Evolutionary conservation across 2,888 invertebrate species (phyloP).

Genomic region (Lathronympha strigana): DNA sequence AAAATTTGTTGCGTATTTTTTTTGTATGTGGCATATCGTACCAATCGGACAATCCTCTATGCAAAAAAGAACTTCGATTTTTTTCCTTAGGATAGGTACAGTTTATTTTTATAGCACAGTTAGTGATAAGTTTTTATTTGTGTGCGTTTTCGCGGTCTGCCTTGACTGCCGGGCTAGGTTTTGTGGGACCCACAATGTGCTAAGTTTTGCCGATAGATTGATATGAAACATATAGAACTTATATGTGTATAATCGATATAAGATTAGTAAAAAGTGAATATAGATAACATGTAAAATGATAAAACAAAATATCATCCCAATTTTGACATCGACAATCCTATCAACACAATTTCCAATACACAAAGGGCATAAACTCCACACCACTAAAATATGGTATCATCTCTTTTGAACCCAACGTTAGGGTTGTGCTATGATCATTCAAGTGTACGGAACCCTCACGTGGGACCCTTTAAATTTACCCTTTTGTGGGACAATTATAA

Average conservation of each 20-base stretch:
- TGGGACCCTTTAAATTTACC: not conserved
- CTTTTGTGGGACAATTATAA: conserved; percentile 24
- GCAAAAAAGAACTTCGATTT: too few relatives aligned
- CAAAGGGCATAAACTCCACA: not conserved
- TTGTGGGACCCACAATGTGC: too few relatives aligned
- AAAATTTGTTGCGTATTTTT: too few relatives aligned
- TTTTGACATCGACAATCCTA: not conserved
- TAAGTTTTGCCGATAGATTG: too few relatives aligned
- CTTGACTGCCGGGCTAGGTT: too few relatives aligned
- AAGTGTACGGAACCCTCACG: conserved; percentile 13
- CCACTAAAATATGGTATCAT: not conserved
- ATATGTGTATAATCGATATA: not conserved
- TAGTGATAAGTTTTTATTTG: too few relatives aligned
- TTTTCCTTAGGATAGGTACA: too few relatives aligned
- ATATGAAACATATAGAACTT: too few relatives aligned
- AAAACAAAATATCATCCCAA: not conserved
- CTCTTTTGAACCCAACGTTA: not conserved
- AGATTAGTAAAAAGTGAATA: not conserved
- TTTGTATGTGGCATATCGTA: too few relatives aligned
- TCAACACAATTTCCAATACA: not conserved
- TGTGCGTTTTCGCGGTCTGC: too few relatives aligned
- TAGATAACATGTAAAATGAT: not conserved
- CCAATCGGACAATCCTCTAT: too few relatives aligned
- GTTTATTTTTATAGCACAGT: too few relatives aligned
- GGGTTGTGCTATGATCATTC: conserved; percentile 14